phyloP scores from a whole-genome alignment of 2,113 vertebrate genomes.

The Peromyscus californicus region DNA sequence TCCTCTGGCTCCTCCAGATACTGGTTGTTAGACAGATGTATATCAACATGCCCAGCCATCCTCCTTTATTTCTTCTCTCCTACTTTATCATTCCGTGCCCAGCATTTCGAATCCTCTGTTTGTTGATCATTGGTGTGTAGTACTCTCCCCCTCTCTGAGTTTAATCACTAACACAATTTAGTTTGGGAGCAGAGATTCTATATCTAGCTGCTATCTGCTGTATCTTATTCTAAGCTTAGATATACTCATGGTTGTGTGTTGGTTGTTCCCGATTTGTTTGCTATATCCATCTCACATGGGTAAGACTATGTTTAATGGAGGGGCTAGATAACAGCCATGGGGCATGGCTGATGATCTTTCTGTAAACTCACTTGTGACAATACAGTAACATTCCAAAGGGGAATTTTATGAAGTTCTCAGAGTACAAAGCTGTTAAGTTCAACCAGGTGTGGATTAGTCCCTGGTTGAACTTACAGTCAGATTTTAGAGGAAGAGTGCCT shows the following conservation, averaged over 20 bases:
- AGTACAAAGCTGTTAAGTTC: conserved; percentile 76
- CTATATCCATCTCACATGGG: neutral
- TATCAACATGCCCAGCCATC: neutral
- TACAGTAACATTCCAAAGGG: conserved; percentile 72
- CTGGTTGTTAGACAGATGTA: neutral
- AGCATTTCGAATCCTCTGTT: conserved; percentile 23
- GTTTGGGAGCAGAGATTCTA: neutral
- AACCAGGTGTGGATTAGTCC: conserved; percentile 78
- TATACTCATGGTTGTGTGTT: neutral
- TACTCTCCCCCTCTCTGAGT: neutral
- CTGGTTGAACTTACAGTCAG: conserved; percentile 80
- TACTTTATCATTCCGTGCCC: conserved; percentile 30
- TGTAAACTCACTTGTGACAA: neutral
- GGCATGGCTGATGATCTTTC: neutral
- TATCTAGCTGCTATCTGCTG: neutral
- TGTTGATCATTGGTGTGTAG: neutral
- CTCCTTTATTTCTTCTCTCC: neutral
- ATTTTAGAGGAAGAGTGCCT: conserved; percentile 77
- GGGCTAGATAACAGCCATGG: neutral
- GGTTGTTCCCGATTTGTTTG: conserved; percentile 16
- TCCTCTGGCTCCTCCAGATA: neutral
- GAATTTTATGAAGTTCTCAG: conserved; percentile 81
- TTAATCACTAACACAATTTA: conserved; percentile 47
- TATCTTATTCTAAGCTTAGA: conserved; percentile 40
- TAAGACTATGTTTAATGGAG: neutral